Evolutionary conservation across 2,797 vertebrate genomes (phyloP), one percentile per base, ranked within the genome.

Genomic region (Urosaurus nigricauda): DNA sequence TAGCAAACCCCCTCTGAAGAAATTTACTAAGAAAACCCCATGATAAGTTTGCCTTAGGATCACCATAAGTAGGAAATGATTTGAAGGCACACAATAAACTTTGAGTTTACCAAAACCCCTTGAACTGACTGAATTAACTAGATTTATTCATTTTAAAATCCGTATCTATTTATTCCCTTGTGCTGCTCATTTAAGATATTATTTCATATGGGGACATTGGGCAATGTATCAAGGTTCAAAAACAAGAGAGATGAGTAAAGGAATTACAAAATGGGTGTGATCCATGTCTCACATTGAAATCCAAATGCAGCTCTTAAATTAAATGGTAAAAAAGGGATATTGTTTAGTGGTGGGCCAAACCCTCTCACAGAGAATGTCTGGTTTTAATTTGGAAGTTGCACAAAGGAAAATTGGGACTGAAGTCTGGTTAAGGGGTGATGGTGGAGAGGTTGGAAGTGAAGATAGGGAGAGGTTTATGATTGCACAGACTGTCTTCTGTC

Each of bases 101-200:
- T 94, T 94, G 90, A 16, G 53, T 90, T 84, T 92, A 88, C 80
- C 91, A 92, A 95, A 84, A 92, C 87, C 87, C 94, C 94, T 95
- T 96, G 91, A 88, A 87, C 93, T 91, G 95, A 93, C 51, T 95
- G 92, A 95, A 91, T 95, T 95, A 95, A 88, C 90, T 83, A 85
- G 86, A 91, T 89, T 92, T 95, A 91, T 93, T 93, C 91, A 1
- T 79, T 80, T 89, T 90, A 13, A 75, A 96, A 95, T 94, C 94
- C 71, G 90, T 92, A 95, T 93, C 87, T 90, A 87, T 79, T 71
- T 93, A 88, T 93, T 95, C 92, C 93, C 95, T 94, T 92, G 88
- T 86, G 92, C 53, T 85, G 86, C 93, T 93, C 95, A 95, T 95
- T 93, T 92, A 89, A 95, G 93, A 88, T 77, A 89, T 53, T 85